A percentile compares a stretch with the other conserved stretches of the same genome.
Conservation (phyloP, 2,797 vertebrate genomes). For the Momotus momota region DNA sequence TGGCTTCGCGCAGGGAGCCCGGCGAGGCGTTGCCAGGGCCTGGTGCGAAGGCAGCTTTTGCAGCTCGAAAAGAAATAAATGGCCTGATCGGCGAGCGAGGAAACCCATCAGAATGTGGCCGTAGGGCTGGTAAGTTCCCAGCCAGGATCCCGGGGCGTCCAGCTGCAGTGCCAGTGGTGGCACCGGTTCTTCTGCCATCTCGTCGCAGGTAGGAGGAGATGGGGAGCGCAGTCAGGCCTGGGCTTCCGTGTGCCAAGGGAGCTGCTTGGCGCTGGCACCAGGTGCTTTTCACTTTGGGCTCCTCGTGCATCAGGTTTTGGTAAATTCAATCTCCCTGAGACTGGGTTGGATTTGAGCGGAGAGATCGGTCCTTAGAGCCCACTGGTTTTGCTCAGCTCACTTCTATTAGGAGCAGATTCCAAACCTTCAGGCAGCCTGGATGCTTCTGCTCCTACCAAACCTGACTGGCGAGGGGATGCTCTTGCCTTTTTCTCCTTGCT, state of each 20-base stretch:
- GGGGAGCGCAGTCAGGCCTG: not conserved
- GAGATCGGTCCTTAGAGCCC: not conserved
- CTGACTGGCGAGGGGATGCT: not conserved
- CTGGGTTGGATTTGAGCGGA: not conserved
- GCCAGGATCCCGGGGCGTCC: not conserved
- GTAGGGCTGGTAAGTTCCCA: not conserved
- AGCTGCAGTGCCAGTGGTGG: not conserved
- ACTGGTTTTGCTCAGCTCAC: accelerated
- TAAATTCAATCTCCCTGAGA: not conserved
- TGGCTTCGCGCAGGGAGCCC: not conserved
- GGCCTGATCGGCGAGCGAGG: accelerated
- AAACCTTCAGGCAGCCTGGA: not conserved
- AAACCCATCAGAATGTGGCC: not conserved
- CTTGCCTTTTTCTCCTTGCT: not conserved
- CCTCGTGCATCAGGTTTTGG: accelerated
- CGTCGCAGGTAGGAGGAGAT: not conserved
- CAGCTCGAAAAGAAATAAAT: not conserved
- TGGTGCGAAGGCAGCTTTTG: not conserved
- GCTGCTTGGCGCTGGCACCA: accelerated
- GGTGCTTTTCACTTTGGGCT: not conserved
- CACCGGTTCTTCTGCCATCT: not conserved
- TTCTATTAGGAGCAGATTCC: not conserved
- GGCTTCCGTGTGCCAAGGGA: not conserved
- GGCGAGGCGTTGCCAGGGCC: not conserved
- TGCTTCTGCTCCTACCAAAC: not conserved